These are phyloP conservation scores for Oreocharis arfaki DNA, from an alignment of 2,113 vertebrate genomes.

Conservation along the genomic window DNA sequence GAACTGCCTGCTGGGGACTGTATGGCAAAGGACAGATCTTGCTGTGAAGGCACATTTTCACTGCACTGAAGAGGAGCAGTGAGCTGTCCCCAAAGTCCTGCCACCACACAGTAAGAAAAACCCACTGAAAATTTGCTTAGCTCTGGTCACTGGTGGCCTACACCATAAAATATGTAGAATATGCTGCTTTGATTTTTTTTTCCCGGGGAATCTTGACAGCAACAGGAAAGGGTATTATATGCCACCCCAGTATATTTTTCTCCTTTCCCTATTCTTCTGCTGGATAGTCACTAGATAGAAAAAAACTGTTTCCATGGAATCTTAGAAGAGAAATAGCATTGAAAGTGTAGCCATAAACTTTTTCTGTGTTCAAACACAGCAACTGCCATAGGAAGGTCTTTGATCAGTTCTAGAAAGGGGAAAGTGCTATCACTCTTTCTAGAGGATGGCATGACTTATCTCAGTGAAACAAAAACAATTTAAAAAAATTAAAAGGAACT, in stretches of 20 bases:
- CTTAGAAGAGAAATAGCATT: neutral
- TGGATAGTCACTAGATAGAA: neutral
- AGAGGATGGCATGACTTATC: neutral
- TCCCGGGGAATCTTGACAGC: neutral
- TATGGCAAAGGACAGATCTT: neutral
- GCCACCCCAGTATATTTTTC: neutral
- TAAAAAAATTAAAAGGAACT: fast-evolving
- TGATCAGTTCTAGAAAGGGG: neutral
- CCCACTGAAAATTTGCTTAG: neutral
- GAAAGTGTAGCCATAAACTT: neutral
- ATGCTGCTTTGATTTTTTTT: neutral
- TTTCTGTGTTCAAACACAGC: neutral
- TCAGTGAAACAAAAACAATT: neutral
- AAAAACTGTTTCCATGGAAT: neutral
- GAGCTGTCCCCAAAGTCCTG: neutral
- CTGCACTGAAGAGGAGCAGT: neutral
- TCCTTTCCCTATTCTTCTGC: neutral
- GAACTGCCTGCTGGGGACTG: neutral
- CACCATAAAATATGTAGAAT: neutral
- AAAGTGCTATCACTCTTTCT: neutral
- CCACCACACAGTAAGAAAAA: neutral
- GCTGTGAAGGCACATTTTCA: neutral
- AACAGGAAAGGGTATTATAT: neutral
- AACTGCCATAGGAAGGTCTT: neutral
- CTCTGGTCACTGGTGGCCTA: neutral